Evolutionary conservation across 1,140 invertebrate genomes (phyloP).

Genomic region (Drosophila willistoni): DNA sequence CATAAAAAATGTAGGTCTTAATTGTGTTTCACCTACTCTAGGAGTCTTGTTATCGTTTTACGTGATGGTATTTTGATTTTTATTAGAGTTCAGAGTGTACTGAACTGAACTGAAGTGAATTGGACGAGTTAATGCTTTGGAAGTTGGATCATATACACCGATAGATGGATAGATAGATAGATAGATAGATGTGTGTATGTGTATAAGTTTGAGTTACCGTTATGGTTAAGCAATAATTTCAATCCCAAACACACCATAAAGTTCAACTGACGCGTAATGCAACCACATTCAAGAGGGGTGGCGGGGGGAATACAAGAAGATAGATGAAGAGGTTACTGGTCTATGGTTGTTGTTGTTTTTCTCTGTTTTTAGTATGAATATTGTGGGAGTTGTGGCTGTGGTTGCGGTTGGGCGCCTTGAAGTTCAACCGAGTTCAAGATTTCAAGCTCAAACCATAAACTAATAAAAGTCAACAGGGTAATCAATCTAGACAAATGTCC

Average conservation of each 20-base stretch:
- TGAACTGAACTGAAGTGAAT: conserved; percentile 57
- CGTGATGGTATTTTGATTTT: conserved; percentile 77
- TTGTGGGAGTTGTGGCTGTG: conserved; percentile 39
- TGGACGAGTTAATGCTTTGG: conserved; percentile 28
- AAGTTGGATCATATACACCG: conserved; percentile 31
- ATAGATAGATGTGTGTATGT: neutral
- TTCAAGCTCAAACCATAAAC: conserved; percentile 64
- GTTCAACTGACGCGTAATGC: conserved; percentile 51
- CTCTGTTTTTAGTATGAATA: neutral
- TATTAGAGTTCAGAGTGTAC: conserved; percentile 49
- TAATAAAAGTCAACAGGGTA: conserved; percentile 51
- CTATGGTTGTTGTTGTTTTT: conserved; percentile 16
- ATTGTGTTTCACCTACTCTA: conserved; percentile 59
- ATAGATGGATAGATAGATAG: neutral
- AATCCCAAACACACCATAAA: conserved; percentile 73
- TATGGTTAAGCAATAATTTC: conserved; percentile 71
- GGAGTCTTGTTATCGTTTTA: conserved; percentile 73
- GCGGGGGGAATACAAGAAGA: neutral
- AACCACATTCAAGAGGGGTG: conserved; percentile 18
- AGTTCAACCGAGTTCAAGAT: conserved; percentile 71
- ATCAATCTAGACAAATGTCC: conserved; percentile 70
- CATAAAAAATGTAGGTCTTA: conserved; percentile 79
- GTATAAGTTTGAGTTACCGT: conserved; percentile 47
- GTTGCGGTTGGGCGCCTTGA: conserved; percentile 69
- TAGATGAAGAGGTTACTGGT: conserved; percentile 14